A percentile compares a stretch with the other conserved stretches of the same genome.
Conservation (phyloP, 2,113 vertebrate genomes). For the Gracilinanus agilis region DNA sequence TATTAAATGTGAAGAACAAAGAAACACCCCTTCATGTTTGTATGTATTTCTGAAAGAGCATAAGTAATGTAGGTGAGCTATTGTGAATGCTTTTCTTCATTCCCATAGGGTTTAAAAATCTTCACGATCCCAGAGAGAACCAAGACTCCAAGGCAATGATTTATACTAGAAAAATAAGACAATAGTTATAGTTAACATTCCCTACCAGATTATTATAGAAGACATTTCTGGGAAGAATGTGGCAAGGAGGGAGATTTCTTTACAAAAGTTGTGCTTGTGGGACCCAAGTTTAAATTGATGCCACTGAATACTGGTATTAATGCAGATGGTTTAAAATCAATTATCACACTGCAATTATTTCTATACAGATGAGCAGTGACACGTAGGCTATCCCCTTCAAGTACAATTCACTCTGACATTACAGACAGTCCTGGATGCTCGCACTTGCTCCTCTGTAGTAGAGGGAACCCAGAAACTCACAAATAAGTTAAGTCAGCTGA, state of each 20-base stretch:
- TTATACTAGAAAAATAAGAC: constrained; percentile 25
- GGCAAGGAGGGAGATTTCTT: background rate
- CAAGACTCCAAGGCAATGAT: background rate
- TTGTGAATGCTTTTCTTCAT: constrained; percentile 9
- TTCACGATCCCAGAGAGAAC: background rate
- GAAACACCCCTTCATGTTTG: constrained; percentile 23
- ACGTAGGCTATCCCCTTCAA: constrained; percentile 48
- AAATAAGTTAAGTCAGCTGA: constrained; percentile 18
- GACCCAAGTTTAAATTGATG: constrained; percentile 37
- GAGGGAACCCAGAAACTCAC: constrained; percentile 13
- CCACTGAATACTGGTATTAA: constrained; percentile 17
- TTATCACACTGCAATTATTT: constrained; percentile 29
- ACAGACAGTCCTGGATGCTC: constrained; percentile 11
- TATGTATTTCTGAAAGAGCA: constrained; percentile 2
- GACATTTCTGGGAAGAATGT: background rate
- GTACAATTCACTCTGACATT: constrained; percentile 26
- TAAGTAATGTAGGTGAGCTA: background rate
- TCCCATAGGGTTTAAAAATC: background rate
- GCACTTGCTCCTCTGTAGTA: background rate
- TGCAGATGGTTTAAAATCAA: background rate
- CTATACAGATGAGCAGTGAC: background rate
- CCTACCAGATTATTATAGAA: constrained; percentile 1
- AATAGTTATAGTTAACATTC: background rate
- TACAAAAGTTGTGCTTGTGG: constrained; percentile 5
- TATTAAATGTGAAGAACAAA: constrained; percentile 33